Evolutionary conservation across 2,797 vertebrate species (phyloP).

Genomic region (Antennarius maculatus): DNA sequence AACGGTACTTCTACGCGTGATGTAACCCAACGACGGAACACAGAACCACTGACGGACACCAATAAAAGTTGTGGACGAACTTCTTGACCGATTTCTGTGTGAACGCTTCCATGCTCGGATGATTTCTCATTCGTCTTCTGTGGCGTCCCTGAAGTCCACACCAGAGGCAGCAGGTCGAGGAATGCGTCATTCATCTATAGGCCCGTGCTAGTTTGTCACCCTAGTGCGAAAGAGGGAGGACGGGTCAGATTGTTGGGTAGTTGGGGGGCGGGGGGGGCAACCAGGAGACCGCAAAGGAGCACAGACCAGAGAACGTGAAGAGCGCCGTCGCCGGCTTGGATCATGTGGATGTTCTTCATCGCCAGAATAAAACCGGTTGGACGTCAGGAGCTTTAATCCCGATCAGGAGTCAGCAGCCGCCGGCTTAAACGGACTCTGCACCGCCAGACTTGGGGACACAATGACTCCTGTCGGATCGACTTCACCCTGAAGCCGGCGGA

Average conservation of each 20-base stretch:
- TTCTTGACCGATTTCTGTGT: neutral
- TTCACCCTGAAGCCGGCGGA: constrained; percentile 1
- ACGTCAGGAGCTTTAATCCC: neutral
- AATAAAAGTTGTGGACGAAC: constrained; percentile 39
- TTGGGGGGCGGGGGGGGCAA: constrained; percentile 11
- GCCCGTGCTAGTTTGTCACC: constrained; percentile 66
- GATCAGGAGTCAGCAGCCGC: neutral
- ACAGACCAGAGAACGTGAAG: neutral
- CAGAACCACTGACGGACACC: constrained; percentile 1
- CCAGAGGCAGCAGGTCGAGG: constrained; percentile 34
- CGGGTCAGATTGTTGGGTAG: constrained; percentile 12
- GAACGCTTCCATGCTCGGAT: no score
- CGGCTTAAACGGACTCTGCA: neutral
- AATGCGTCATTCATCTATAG: constrained; percentile 75
- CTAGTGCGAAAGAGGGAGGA: constrained; percentile 66
- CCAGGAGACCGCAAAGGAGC: constrained; percentile 11
- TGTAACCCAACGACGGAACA: constrained; percentile 13
- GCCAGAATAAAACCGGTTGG: no score
- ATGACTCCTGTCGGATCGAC: constrained; percentile 5
- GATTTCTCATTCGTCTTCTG: no score
- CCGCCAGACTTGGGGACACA: constrained; percentile 13
- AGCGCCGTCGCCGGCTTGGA: no score
- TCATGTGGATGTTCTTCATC: no score
- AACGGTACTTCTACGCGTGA: constrained; percentile 1
- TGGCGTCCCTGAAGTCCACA: constrained; percentile 65